These are phyloP conservation scores for Phyllostomus hastatus DNA, from an alignment of 2,113 vertebrate genomes.

Conservation along the genomic window DNA sequence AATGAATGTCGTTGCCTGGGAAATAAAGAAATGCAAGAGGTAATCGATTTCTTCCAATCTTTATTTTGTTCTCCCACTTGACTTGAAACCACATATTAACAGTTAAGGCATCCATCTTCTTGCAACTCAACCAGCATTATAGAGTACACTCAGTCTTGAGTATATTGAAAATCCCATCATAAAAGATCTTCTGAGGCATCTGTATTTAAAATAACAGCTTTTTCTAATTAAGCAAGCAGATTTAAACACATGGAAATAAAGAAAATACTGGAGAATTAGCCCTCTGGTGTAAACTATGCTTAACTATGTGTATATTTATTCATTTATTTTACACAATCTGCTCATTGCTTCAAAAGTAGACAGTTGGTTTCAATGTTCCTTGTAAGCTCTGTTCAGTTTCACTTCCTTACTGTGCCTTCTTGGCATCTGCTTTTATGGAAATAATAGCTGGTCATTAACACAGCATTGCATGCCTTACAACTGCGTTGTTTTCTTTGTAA, in stretches of 20 bases:
- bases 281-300: not conserved
- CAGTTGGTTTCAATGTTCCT: not conserved
- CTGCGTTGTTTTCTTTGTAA: constrained; percentile 64
- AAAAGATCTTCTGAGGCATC: constrained; percentile 45
- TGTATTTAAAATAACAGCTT: constrained; percentile 53
- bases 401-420: constrained; percentile 62
- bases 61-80: constrained; percentile 62
- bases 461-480: constrained; percentile 62
- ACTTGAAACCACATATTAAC: constrained; percentile 52
- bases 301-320: constrained; percentile 54
- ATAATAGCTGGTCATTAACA: constrained; percentile 66
- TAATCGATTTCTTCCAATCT: constrained; percentile 46
- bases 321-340: constrained; percentile 46
- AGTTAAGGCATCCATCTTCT: constrained; percentile 33
- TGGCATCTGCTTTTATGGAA: constrained; percentile 66
- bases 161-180: constrained; percentile 41
- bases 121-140: not conserved
- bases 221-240: constrained; percentile 50
- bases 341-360: constrained; percentile 34
- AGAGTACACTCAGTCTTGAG: constrained; percentile 46
- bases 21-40: constrained; percentile 50
- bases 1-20: not conserved
- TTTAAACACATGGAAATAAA: constrained; percentile 31
- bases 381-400: constrained; percentile 66
- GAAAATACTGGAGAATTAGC: not conserved